Base-by-base conservation (phyloP, 1,140 invertebrate genomes). In the Euschistus heros region DNA sequence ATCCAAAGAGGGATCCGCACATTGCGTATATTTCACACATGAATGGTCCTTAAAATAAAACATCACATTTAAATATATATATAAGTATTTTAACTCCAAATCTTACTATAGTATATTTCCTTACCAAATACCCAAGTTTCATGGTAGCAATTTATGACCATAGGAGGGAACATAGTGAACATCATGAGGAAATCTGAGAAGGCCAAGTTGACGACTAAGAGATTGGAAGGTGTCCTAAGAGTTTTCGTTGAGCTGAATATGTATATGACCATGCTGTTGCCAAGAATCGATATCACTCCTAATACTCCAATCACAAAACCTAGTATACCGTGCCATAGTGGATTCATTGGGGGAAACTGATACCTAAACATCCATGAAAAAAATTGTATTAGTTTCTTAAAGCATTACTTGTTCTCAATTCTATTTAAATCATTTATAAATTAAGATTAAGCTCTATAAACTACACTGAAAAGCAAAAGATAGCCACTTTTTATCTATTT, bases 171-270 rank as follows among this genome's bases (percentile, higher is more conserved):
- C 86, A 91, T 90, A 64, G 76, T 76, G 64, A 86, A 78, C 89
- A 93, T 94, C 86, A 94, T 93, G 44, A 86, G 75, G 71, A 94
- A 91, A 73, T 94, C 91, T 13, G 87, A 91, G 73, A 92, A 85
- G 8, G 91, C 90, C 69, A 94, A 78, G 76, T 94, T 94, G 50
- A 92, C 82, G 14, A 92, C 86, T 33, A 92, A 79, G 63, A 92
- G 74, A 75, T 94, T 94, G 64, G 89, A 89, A 15, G 91, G 90
- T 18, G 88, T 90, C 69, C 88, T 81, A 2, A 92, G 80, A 52
- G 78, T 77, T 76, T 89, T 89, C 0, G 87, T 88, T 5, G 83
- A 81, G 20, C 80, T 79, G 75, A 93, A 94, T 67, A 94, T 89
- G 75, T 89, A 92, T 65, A 93, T 80, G 33, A 94, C 91, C 78